phyloP scores from a whole-genome alignment of 2,797 vertebrate species.

The Botia almorhae region DNA sequence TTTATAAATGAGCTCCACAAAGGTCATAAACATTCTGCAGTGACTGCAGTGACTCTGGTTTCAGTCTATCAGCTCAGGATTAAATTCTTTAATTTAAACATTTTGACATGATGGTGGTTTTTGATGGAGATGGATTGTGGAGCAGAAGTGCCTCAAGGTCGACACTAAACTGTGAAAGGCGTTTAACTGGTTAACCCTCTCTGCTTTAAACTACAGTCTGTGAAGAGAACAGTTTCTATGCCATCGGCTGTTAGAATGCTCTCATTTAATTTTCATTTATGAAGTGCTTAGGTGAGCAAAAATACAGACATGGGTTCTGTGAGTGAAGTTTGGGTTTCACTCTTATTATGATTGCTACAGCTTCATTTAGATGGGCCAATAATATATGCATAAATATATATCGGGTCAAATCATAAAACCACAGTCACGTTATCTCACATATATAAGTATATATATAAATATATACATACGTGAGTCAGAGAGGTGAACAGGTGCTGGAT shows the following conservation, averaged over 20 bases:
- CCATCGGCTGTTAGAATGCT: background rate
- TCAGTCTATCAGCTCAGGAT: background rate
- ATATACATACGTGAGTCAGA: too few relatives aligned
- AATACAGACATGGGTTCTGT: background rate
- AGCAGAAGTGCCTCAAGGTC: constrained; percentile 27
- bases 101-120: constrained; percentile 4
- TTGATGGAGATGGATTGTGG: constrained; percentile 47
- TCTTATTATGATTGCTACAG: background rate
- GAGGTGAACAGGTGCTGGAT: too few relatives aligned
- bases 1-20: background rate
- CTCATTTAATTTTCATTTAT: background rate
- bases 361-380: too few relatives aligned
- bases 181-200: constrained; percentile 41
- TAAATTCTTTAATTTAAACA: constrained; percentile 40
- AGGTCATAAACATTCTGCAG: background rate
- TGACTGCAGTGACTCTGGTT: background rate
- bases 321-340: background rate
- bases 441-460: too few relatives aligned
- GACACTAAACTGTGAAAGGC: constrained; percentile 45
- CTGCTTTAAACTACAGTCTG: constrained; percentile 39
- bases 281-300: constrained; percentile 11
- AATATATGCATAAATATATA: background rate
- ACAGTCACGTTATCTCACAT: too few relatives aligned
- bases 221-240: constrained; percentile 14
- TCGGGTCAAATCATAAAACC: background rate